phyloP scores from a whole-genome alignment of 2,888 invertebrate species.

The Abrostola tripartita region DNA sequence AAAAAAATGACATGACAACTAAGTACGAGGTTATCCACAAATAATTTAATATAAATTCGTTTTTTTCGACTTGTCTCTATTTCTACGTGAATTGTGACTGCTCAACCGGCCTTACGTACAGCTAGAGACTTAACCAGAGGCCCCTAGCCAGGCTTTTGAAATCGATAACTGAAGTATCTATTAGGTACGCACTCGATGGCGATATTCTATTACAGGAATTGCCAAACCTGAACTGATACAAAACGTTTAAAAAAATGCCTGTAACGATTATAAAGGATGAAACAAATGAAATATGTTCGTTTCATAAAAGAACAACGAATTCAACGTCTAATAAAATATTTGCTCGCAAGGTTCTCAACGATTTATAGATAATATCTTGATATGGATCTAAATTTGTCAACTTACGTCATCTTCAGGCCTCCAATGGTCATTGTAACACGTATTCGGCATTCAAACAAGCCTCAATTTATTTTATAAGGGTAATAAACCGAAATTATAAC shows the following conservation, averaged over 20 bases:
- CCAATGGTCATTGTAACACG: conserved; percentile 15
- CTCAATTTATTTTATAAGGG: conserved; percentile 9
- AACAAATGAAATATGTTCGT: neutral
- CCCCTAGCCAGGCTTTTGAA: neutral
- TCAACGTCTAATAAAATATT: neutral
- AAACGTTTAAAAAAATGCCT: neutral
- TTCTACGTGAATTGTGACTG: too few species aligned
- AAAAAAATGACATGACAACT: too few species aligned
- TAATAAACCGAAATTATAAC: conserved; percentile 8
- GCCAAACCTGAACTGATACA: neutral
- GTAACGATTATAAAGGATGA: neutral
- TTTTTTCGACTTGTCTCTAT: too few species aligned
- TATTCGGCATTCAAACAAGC: conserved; percentile 18
- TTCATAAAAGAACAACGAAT: neutral
- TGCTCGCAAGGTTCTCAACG: neutral
- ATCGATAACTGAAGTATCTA: neutral
- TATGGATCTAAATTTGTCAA: conserved; percentile 25
- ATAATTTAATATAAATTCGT: too few species aligned
- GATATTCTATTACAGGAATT: neutral
- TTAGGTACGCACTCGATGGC: neutral
- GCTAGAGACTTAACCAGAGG: too few species aligned
- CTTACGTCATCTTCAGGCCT: conserved; percentile 35
- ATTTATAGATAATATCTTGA: conserved; percentile 18
- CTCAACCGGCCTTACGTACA: too few species aligned
- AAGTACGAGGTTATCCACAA: too few species aligned